Conservation (phyloP, 1,140 invertebrate genomes). For the Piezodorus guildinii region DNA sequence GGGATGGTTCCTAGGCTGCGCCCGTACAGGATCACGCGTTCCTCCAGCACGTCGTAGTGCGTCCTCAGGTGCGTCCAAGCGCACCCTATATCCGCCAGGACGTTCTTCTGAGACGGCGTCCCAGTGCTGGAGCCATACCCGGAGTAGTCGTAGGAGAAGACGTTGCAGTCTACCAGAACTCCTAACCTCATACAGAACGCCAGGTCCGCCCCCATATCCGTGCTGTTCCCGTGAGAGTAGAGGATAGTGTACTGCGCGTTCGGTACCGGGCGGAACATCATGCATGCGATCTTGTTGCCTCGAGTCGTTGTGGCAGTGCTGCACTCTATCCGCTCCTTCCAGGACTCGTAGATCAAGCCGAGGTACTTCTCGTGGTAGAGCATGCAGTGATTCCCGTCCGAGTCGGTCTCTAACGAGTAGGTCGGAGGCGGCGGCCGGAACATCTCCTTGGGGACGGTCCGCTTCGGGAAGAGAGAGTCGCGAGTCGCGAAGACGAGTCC, state of each 20-base stretch:
- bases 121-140: slow-evolving; percentile 49
- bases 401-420: no score
- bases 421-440: no score
- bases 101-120: slow-evolving; percentile 59
- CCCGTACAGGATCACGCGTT: slow-evolving; percentile 62
- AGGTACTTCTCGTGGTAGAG: no score
- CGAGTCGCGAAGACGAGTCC: no score
- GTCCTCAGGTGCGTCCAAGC: slow-evolving; percentile 46
- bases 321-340: slow-evolving; percentile 38
- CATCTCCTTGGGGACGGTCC: no score
- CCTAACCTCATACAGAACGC: slow-evolving; percentile 57
- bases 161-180: slow-evolving; percentile 55
- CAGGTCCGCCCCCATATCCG: slow-evolving; percentile 56
- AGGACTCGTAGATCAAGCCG: not conserved
- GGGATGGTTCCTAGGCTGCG: slow-evolving; percentile 59
- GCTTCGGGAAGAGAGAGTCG: no score
- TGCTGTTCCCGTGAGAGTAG: slow-evolving; percentile 63
- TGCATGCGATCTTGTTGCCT: slow-evolving; percentile 54
- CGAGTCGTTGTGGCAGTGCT: slow-evolving; percentile 40
- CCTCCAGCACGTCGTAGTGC: slow-evolving; percentile 49
- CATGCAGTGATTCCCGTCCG: no score
- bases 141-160: slow-evolving; percentile 67
- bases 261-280: slow-evolving; percentile 47
- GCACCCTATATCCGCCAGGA: slow-evolving; percentile 62
- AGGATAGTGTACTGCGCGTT: slow-evolving; percentile 53